Conservation (phyloP, 2,888 invertebrate species). For the Silvanus unidentatus region DNA sequence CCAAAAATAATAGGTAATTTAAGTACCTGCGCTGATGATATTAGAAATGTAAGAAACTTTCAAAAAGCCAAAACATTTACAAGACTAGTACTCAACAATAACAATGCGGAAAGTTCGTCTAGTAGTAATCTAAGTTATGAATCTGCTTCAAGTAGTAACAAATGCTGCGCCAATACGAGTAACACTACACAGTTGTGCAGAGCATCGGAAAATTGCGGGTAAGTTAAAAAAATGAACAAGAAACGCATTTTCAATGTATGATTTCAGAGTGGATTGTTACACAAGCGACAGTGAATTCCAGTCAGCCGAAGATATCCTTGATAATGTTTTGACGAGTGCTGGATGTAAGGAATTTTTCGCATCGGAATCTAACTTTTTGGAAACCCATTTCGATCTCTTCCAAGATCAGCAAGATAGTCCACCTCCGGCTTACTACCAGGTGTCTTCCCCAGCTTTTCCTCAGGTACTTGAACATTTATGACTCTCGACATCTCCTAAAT, state of each 20-base stretch:
- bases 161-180: constrained; percentile 27
- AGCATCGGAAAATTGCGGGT: constrained; percentile 27
- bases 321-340: constrained; percentile 42
- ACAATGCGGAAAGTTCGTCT: constrained; percentile 33
- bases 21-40: constrained; percentile 61
- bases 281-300: constrained; percentile 46
- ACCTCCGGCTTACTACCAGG: constrained; percentile 16
- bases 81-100: constrained; percentile 27
- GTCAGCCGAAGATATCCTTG: constrained; percentile 52
- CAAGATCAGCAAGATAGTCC: constrained; percentile 23
- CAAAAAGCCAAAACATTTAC: constrained; percentile 44
- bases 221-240: constrained; percentile 9
- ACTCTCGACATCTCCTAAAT: neutral
- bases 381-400: constrained; percentile 41
- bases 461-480: constrained; percentile 12
- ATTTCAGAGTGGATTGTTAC: constrained; percentile 10
- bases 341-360: constrained; percentile 43
- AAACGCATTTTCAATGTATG: neutral
- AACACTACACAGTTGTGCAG: constrained; percentile 20
- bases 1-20: constrained; percentile 61
- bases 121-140: constrained; percentile 51
- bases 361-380: constrained; percentile 38
- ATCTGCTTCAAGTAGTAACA: constrained; percentile 46
- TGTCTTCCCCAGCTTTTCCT: constrained; percentile 21
- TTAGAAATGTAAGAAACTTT: constrained; percentile 52